Base-by-base conservation (phyloP, 2,113 vertebrate species). In the Calyptommatus sinebrachiatus region DNA sequence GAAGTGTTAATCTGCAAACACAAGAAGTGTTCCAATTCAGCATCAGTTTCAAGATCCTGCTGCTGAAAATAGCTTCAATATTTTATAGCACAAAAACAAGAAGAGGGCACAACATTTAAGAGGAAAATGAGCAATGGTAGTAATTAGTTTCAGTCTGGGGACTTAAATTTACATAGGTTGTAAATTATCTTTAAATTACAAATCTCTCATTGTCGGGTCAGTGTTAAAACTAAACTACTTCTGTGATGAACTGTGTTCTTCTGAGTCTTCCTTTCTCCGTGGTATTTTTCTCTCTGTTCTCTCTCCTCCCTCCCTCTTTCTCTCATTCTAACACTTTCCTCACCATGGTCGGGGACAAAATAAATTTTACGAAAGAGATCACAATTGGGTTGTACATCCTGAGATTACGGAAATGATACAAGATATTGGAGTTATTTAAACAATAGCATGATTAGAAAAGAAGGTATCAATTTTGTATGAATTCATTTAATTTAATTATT, bases 101-200 rank as follows among this genome's bases (percentile, higher is more conserved):
- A 81, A 65, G 31, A 73, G 70, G 46, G 63, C 71, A 78, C 50
- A 35, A 28, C 71, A 78, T 83, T 78, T 83, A 83, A 62, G 45
- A 50, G 81, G 71, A 53, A 83, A 83, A 62, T 78, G 76, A 83
- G 76, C 63, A 78, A 83, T 69, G 71, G 35, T 68, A 62, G 71
- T 83, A 83, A 83, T 78, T 83, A 73, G 71, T 69, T 74, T 83
- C 35, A 69, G 76, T 83, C 71, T 61, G 70, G 53, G 69, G 71
- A 66, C 48, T 74, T 78, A 73, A 66, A 78, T 83, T 83, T 78
- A 83, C 81, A 83, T 83, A 73, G 75, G 63, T 73, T 83, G 70
- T 83, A 68, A 61, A 83, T 78, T 61, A 74, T 73, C 35, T 73
- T 26, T 29, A 74, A 78, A 83, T 73, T 78, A 60, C 76, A 69